Base-by-base conservation (phyloP, 2,888 invertebrate genomes). In the Calameuta pallipes region DNA sequence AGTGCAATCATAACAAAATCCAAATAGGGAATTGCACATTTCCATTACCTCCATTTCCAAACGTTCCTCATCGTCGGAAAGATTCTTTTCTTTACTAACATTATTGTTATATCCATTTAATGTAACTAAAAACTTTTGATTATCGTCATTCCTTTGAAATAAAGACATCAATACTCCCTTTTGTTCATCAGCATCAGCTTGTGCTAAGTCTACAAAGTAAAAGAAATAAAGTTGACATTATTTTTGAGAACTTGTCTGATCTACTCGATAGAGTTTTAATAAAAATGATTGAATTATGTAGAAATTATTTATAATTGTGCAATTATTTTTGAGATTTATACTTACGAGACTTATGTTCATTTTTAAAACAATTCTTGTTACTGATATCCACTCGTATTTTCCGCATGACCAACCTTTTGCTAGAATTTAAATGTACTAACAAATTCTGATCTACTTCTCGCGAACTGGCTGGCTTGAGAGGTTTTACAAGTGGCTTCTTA, bases 71-170 rank as follows among this genome's bases (percentile, higher is more conserved):
- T 90, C 89, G 37, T 89, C 89, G 11, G 87, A 87, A 13, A 78
- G 76, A 69, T 80, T 80, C 76, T 87, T 87, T 34, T 90, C 89
- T 81, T 89, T 88, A 68, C 84, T 75, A 34, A 86, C 82, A 79
- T 90, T 90, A 81, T 89, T 89, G 73, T 90, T 90, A 78, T 91
- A 91, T 78, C 91, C 91, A 78, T 90, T 91, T 71, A 91, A 82
- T 4, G 91, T 91, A 76, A 91, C 91, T 82, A 91, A 82, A 85
- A 91, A 91, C 80, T 91, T 90, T 82, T 90, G 91, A 79, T 88
- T 90, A 78, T 91, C 86, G 80, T 91, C 87, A 76, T 88, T 89
- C 79, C 89, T 87, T 85, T 91, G 89, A 78, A 91, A 91, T 73
- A 91, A 86, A 33, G 91, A 91, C 86, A 90, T 91, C 11, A 91